Conservation (phyloP, 2,797 vertebrate genomes). For the Perodicticus potto region DNA sequence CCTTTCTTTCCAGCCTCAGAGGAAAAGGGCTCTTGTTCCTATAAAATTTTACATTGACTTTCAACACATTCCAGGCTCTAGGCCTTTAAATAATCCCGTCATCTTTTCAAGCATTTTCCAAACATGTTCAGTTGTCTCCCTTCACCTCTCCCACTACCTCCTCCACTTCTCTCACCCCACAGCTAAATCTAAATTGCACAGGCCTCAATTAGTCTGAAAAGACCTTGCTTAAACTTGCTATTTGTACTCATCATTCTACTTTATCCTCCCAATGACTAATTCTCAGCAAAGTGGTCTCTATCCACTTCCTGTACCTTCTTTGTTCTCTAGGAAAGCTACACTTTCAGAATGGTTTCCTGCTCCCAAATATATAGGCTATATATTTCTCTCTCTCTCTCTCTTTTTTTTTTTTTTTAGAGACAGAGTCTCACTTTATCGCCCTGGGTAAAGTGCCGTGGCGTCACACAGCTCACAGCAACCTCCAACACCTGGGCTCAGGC, state of each 20-base stretch:
- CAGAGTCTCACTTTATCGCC: too few species aligned
- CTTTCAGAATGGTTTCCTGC: conserved; percentile 23
- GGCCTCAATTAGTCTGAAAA: conserved; percentile 38
- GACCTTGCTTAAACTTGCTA: background rate
- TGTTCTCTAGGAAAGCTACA: background rate
- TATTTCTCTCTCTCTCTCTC: too few species aligned
- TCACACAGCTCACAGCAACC: too few species aligned
- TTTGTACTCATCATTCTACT: background rate
- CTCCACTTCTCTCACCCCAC: background rate
- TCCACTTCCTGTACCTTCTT: background rate
- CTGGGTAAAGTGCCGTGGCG: too few species aligned
- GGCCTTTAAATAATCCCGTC: background rate
- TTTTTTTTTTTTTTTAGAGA: too few species aligned
- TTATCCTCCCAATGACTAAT: background rate
- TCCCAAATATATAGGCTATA: background rate
- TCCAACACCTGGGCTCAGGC: too few species aligned
- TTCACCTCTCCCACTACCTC: background rate
- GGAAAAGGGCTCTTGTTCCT: background rate
- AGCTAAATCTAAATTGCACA: background rate
- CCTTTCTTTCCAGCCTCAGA: background rate
- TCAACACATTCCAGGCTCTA: background rate
- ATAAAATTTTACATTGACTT: conserved; percentile 5
- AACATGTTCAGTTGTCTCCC: conserved; percentile 9
- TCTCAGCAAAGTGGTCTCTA: conserved; percentile 3
- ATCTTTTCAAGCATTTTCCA: conserved; percentile 50